phyloP scores from a whole-genome alignment of 2,113 vertebrate species.

The Lathamus discolor region DNA sequence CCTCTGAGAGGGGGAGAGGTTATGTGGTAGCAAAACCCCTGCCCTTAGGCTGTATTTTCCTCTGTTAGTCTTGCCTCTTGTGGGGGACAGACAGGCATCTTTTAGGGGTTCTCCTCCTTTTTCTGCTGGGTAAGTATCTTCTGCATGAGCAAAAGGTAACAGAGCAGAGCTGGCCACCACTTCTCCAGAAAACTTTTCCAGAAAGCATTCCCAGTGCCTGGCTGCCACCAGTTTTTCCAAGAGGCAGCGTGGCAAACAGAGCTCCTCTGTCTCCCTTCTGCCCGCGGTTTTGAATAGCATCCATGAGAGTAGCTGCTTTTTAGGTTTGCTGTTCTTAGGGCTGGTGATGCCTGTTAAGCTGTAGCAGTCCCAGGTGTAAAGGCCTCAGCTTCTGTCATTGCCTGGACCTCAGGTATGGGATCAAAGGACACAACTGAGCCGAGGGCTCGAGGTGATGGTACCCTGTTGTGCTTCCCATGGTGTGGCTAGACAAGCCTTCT shows the following conservation, averaged over 20 bases:
- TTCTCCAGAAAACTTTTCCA: background rate
- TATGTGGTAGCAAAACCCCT: background rate
- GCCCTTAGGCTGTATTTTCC: background rate
- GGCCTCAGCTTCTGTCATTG: too few species aligned
- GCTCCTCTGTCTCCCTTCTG: background rate
- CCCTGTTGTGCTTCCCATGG: accelerated
- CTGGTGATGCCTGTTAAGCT: background rate
- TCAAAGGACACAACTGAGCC: accelerated
- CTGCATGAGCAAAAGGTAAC: background rate
- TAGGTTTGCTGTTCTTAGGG: background rate
- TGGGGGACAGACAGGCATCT: background rate
- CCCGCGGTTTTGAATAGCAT: background rate
- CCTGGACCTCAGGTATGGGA: accelerated
- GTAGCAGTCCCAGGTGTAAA: background rate
- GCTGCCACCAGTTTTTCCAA: background rate
- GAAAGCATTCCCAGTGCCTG: background rate
- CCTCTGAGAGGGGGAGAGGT: background rate
- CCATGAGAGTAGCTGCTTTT: background rate
- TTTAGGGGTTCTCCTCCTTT: background rate
- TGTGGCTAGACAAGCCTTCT: background rate
- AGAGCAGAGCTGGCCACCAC: background rate
- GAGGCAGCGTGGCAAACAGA: background rate
- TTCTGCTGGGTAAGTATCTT: background rate
- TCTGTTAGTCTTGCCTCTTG: too few species aligned
- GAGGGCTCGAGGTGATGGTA: accelerated